Base-by-base conservation (phyloP, 2,888 invertebrate species). In the Drosophila sordidula region DNA sequence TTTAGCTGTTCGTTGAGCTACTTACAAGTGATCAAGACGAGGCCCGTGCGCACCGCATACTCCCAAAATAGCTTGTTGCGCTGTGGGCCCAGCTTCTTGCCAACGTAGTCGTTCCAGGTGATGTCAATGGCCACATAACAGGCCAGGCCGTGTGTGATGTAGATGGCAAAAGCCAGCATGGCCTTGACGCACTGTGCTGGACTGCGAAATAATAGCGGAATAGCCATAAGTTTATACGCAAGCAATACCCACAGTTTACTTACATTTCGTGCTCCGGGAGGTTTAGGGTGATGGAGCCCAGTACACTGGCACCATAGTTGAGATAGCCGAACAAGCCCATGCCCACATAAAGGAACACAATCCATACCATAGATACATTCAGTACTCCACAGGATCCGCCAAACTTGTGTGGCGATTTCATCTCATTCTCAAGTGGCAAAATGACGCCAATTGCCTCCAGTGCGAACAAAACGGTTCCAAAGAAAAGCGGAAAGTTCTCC, bases 101-200 rank as follows among this genome's bases (percentile, higher is more conserved):
- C 92, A 8, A 96, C 92, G 90, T 95, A 96, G 61, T 95, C 95
- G 85, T 96, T 97, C 97, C 98, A 98, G 46, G 97, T 93, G 76
- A 99, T 97, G 87, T 97, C 97, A 81, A 98, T 96, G 6, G 99
- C 98, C 2, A 99, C 99, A 92, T 98, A 99, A 92, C 98, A 97
- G 87, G 98, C 98, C 36, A 99, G 93, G 0, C 96, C 96, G 91
- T 99, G 99, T 0, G 98, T 97, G 57, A 98, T 95, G 92, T 96
- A 98, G 78, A 99, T 98, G 0, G 97, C 95, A 72, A 96, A 92
- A 0, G 97, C 96, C 49, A 97, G 91, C 85, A 96, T 94, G 14
- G 95, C 93, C 90, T 96, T 95, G 0, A 96, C 96, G 14, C 94
- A 93, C 90, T 95, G 95, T 0, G 95, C 96, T 52, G 95, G 92